phyloP scores from a whole-genome alignment of 2,113 vertebrate species.

The Tylochromis polylepis region DNA sequence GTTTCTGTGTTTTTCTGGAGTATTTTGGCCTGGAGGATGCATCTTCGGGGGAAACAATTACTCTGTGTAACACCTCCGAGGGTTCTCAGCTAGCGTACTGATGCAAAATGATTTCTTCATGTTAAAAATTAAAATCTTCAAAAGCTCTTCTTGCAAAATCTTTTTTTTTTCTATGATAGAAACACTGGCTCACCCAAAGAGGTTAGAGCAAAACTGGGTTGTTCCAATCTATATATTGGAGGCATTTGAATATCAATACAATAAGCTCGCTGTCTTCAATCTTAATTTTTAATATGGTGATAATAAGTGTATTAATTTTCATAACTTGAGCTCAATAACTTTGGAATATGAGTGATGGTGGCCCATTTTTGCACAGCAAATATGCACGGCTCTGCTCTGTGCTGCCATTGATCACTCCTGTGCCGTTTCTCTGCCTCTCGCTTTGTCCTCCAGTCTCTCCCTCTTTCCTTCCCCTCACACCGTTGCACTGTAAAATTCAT shows the following conservation, averaged over 20 bases:
- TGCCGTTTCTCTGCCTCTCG: slow-evolving; percentile 21
- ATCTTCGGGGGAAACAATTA: background rate
- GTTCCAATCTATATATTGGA: slow-evolving; percentile 56
- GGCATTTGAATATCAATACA: slow-evolving; percentile 60
- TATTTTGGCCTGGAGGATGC: background rate
- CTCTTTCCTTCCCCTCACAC: slow-evolving; percentile 28
- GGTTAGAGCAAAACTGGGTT: slow-evolving; percentile 32
- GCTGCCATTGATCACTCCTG: slow-evolving; percentile 55
- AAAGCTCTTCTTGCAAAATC: background rate
- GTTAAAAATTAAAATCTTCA: slow-evolving; percentile 3
- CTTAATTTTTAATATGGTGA: slow-evolving; percentile 67
- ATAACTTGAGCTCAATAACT: slow-evolving; percentile 60
- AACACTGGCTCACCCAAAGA: background rate
- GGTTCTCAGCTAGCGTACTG: background rate
- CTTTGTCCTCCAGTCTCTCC: slow-evolving; percentile 49
- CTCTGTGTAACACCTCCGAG: background rate
- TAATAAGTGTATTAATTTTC: slow-evolving; percentile 73
- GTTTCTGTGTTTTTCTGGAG: slow-evolving; percentile 17
- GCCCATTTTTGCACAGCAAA: slow-evolving; percentile 46
- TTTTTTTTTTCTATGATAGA: background rate
- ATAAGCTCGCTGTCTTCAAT: slow-evolving; percentile 44
- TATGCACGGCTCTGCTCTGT: slow-evolving; percentile 42
- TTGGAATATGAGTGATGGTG: slow-evolving; percentile 63
- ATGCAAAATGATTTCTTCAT: background rate
- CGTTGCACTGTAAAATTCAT: slow-evolving; percentile 62